A percentile compares a stretch with the other conserved stretches of the same genome.
phyloP scores from a whole-genome alignment of 1,140 invertebrate species.

The Piezodorus guildinii region DNA sequence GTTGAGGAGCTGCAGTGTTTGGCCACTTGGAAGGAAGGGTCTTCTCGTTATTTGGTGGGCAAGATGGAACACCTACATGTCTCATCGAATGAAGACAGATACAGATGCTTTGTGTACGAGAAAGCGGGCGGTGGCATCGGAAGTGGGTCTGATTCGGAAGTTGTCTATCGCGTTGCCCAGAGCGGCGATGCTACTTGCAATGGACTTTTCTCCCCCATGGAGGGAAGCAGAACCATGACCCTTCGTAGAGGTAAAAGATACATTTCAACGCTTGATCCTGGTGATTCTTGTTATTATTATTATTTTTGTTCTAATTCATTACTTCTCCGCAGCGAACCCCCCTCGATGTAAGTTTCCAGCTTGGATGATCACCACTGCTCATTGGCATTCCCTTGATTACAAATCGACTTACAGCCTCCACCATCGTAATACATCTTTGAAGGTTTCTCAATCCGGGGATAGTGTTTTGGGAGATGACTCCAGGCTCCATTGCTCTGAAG shows the following conservation, averaged over 20 bases:
- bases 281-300: too few species aligned
- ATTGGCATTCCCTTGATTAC: slow-evolving; percentile 60
- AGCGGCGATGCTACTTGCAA: slow-evolving; percentile 58
- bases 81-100: slow-evolving; percentile 79
- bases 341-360: slow-evolving; percentile 50
- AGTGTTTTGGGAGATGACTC: slow-evolving; percentile 17
- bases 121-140: slow-evolving; percentile 39
- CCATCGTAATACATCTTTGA: slow-evolving; percentile 49
- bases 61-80: slow-evolving; percentile 66
- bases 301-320: too few species aligned
- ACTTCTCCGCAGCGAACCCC: slow-evolving; percentile 13
- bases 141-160: slow-evolving; percentile 10
- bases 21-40: slow-evolving; percentile 53
- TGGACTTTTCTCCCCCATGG: slow-evolving; percentile 43
- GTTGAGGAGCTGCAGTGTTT: slow-evolving; percentile 52
- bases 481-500: slow-evolving; percentile 18
- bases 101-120: slow-evolving; percentile 85
- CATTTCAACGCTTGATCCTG: too few species aligned
- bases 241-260: slow-evolving; percentile 41
- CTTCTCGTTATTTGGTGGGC: slow-evolving; percentile 46
- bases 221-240: slow-evolving; percentile 46
- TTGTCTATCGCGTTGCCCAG: slow-evolving; percentile 43
- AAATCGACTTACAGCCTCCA: slow-evolving; percentile 51
- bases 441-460: slow-evolving; percentile 35
- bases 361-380: slow-evolving; percentile 51